Percentiles rank a stretch among this genome's conserved stretches.
These are phyloP conservation scores for Dasypogon diadema DNA, from an alignment of 2,888 invertebrate species.

Conservation along the genomic window DNA sequence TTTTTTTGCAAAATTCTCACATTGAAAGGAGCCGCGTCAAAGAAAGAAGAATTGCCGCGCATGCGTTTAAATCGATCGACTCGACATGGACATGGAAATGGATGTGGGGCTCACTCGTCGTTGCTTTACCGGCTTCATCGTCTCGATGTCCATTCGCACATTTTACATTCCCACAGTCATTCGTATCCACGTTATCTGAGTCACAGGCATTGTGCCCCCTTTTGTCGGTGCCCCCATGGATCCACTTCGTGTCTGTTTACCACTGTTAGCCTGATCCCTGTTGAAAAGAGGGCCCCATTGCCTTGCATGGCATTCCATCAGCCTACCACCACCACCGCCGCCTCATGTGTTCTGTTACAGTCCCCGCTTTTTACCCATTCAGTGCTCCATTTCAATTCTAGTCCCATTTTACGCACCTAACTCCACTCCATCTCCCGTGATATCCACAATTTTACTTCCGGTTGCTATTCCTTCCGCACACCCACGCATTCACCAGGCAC, in stretches of 20 bases:
- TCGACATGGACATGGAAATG: neutral
- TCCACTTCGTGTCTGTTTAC: neutral
- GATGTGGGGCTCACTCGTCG: neutral
- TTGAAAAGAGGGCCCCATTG: neutral
- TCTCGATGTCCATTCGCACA: constrained; percentile 10
- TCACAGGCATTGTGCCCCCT: constrained; percentile 2
- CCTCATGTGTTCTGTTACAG: neutral
- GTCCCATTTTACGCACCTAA: neutral
- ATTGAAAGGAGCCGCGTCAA: neutral
- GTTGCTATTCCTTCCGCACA: constrained; percentile 1
- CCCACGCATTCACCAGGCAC: constrained; percentile 13
- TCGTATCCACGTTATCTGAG: constrained; percentile 31
- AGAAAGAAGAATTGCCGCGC: constrained; percentile 11
- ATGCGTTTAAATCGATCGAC: constrained; percentile 27
- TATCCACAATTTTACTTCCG: constrained; percentile 7
- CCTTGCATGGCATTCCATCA: neutral
- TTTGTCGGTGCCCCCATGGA: neutral
- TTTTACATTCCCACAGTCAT: constrained; percentile 30
- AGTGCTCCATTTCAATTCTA: constrained; percentile 4
- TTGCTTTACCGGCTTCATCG: neutral
- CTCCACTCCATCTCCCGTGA: neutral
- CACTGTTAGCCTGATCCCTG: neutral
- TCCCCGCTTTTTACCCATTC: constrained; percentile 15
- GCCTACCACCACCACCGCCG: neutral
- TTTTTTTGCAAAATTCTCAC: neutral